phyloP scores from a whole-genome alignment of 2,113 vertebrate species.

The Lepus americanus region DNA sequence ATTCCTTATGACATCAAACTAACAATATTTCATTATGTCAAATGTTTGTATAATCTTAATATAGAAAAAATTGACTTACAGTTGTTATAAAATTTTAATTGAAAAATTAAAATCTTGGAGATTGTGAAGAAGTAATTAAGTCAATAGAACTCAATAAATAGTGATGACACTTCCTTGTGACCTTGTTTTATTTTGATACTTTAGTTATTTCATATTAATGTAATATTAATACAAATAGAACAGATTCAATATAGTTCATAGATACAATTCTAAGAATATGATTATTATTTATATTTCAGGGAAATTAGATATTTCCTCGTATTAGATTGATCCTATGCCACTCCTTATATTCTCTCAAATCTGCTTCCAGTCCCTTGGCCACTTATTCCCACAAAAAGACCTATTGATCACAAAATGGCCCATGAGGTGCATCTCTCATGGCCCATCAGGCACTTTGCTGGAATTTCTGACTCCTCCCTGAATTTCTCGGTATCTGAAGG shows the following conservation, averaged over 20 bases:
- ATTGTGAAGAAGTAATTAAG: too few species aligned
- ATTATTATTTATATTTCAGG: not conserved
- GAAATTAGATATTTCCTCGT: not conserved
- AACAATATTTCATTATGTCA: not conserved
- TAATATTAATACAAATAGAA: too few species aligned
- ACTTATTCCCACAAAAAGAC: not conserved
- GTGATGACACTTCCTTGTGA: not conserved
- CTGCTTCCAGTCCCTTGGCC: not conserved
- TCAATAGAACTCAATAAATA: not conserved
- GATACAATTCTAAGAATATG: not conserved
- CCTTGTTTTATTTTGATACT: not conserved
- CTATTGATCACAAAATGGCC: not conserved
- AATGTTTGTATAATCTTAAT: not conserved
- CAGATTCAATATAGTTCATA: too few species aligned
- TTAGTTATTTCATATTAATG: too few species aligned
- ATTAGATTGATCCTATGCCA: not conserved
- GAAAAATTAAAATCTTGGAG: not conserved
- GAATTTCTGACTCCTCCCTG: not conserved
- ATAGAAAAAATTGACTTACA: not conserved
- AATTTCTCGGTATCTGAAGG: not conserved
- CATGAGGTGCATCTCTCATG: not conserved
- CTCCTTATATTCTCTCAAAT: not conserved
- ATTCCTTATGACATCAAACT: slow-evolving; percentile 9
- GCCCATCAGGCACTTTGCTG: not conserved
- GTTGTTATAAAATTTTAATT: not conserved